Conservation (phyloP, 2,888 invertebrate species). For the Ctena decussata region DNA sequence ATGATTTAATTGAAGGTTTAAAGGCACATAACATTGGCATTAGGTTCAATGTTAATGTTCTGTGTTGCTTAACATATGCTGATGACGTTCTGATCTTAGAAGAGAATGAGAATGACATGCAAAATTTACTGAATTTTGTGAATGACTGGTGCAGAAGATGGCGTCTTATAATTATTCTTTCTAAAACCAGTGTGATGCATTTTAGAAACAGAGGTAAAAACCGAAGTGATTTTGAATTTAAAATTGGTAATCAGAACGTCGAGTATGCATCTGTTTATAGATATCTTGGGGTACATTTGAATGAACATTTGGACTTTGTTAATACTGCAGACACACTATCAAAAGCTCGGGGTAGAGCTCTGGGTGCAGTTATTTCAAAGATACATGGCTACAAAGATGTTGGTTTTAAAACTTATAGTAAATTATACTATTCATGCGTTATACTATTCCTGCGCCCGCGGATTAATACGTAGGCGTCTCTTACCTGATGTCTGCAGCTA, state of each 20-base stretch:
- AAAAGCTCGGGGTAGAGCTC: constrained; percentile 37
- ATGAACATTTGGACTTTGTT: too few relatives aligned
- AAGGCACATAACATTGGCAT: constrained; percentile 16
- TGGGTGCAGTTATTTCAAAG: constrained; percentile 35
- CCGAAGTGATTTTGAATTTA: not conserved
- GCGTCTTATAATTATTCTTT: constrained; percentile 29
- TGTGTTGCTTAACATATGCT: constrained; percentile 41
- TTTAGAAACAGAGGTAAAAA: constrained; percentile 15
- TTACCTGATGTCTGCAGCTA: too few relatives aligned
- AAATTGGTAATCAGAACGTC: not conserved
- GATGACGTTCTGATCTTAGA: constrained; percentile 34
- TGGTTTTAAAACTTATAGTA: constrained; percentile 37
- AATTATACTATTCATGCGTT: constrained; percentile 48
- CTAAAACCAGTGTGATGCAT: constrained; percentile 34
- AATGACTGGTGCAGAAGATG: constrained; percentile 41
- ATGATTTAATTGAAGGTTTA: constrained; percentile 26
- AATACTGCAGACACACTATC: too few relatives aligned
- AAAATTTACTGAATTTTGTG: constrained; percentile 28
- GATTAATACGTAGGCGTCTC: too few relatives aligned
- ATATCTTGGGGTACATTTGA: constrained; percentile 14
- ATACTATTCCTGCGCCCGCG: constrained; percentile 22
- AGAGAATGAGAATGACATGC: constrained; percentile 27
- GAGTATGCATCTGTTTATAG: not conserved
- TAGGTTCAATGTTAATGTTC: not conserved
- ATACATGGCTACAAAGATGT: constrained; percentile 30